These are phyloP conservation scores for Brachypodius melanocephalos DNA, from an alignment of 2,113 vertebrate species.

Conservation along the genomic window DNA sequence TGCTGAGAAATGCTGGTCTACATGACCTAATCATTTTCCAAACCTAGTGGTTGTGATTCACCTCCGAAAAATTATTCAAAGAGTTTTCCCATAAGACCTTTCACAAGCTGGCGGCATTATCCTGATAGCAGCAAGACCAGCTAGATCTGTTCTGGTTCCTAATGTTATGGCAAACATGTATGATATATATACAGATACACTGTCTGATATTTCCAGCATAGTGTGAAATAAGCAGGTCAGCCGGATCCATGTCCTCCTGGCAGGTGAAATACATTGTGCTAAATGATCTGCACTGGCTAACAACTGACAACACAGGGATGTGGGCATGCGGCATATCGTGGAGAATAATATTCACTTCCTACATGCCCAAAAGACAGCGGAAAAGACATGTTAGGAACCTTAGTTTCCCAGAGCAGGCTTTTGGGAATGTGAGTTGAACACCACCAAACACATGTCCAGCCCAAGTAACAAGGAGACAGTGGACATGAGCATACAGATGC, in stretches of 20 bases:
- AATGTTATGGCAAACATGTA: background rate
- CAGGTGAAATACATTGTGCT: background rate
- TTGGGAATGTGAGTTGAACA: background rate
- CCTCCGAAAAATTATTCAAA: background rate
- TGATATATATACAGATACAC: background rate
- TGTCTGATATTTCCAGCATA: background rate
- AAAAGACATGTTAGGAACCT: background rate
- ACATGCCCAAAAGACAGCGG: background rate
- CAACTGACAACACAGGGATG: background rate
- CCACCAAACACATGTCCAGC: background rate
- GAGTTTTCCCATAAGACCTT: background rate
- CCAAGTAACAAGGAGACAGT: background rate
- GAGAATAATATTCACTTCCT: background rate
- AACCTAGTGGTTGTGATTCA: background rate
- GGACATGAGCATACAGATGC: background rate
- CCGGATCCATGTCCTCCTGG: background rate
- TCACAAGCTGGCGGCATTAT: background rate
- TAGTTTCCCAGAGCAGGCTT: background rate
- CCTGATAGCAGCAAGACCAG: constrained; percentile 6
- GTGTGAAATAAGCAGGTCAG: background rate
- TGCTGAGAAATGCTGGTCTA: background rate
- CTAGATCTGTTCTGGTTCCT: background rate
- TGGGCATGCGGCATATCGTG: background rate
- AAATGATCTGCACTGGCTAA: background rate
- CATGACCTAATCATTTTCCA: background rate